Conservation (phyloP, 2,888 invertebrate species). For the Ernsta delagoae region DNA sequence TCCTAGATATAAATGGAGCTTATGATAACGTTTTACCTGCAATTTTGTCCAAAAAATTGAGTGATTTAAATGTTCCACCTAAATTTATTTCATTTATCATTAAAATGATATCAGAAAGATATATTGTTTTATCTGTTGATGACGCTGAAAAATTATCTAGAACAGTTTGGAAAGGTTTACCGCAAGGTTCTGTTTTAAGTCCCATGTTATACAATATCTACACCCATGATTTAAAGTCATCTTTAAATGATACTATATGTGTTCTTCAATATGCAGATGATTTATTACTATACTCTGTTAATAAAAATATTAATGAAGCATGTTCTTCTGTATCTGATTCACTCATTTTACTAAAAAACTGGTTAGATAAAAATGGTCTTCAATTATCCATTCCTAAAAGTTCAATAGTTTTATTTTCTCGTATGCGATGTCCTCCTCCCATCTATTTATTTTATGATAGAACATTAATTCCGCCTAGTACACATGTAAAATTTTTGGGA, state of each 20-base stretch:
- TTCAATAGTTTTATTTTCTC: slow-evolving; percentile 4
- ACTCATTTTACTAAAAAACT: neutral
- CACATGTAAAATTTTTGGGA: neutral
- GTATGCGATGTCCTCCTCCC: neutral
- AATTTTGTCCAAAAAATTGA: slow-evolving; percentile 1
- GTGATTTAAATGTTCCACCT: neutral
- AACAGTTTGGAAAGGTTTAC: neutral
- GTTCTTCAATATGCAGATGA: neutral
- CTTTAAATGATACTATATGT: neutral
- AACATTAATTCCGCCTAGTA: neutral
- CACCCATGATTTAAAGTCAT: neutral
- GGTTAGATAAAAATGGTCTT: slow-evolving; percentile 1
- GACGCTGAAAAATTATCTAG: neutral
- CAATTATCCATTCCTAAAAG: slow-evolving; percentile 1
- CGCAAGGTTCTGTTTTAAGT: neutral
- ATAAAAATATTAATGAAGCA: neutral
- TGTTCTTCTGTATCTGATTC: neutral
- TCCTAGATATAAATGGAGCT: neutral
- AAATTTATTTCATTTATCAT: neutral
- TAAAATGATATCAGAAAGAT: neutral
- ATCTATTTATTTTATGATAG: neutral
- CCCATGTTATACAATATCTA: neutral
- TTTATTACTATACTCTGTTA: neutral
- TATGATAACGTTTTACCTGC: neutral
- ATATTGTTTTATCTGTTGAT: slow-evolving; percentile 1